Base-by-base conservation (phyloP, 1,140 invertebrate species). In the Aricia agestis region DNA sequence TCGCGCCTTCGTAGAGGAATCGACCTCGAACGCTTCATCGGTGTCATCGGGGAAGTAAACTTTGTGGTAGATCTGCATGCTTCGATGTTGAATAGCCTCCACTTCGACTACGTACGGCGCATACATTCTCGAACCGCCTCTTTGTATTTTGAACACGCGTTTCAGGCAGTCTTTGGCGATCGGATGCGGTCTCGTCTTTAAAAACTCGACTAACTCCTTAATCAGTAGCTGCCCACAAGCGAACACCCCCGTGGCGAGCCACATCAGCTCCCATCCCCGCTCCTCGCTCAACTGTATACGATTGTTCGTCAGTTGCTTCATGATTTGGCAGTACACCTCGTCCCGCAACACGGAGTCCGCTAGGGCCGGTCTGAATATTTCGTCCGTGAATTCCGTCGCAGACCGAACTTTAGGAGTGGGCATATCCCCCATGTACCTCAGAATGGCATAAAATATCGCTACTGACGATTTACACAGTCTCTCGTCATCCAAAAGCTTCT, bases 381-480 rank as follows among this genome's bases (percentile, higher is more conserved):
- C 93, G 92, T 98, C 97, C 2, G 98, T 98, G 57, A 97, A 94
- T 87, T 97, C 97, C 7, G 93, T 93, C 0, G 94, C 93, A 42
- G 94, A 92, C 81, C 95, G 93, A 31, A 94, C 93, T 82, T 95
- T 93, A 58, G 95, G 94, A 67, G 95, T 95, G 6, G 98, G 97
- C 77, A 98, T 94, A 86, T 99, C 98, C 36, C 97, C 98, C 97
- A 98, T 99, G 85, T 98, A 99, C 91, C 97, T 98, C n/a, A 98
- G 91, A 80, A 97, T 96, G 80, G 94, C 95, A 78, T 94, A 93
- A 89, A 97, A 98, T 66, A 95, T 94, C 67, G 93, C 93, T 76
- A 96, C 92, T 1, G 97, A 96, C 82, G 96, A 94, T 81, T 96
- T 95, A 36, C 94, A 94, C 7, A 96, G 89, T 70, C 96, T 95